Evolutionary conservation across 2,888 invertebrate genomes (phyloP), one percentile per base, ranked within the genome.

Genomic region (Seira musarum): DNA sequence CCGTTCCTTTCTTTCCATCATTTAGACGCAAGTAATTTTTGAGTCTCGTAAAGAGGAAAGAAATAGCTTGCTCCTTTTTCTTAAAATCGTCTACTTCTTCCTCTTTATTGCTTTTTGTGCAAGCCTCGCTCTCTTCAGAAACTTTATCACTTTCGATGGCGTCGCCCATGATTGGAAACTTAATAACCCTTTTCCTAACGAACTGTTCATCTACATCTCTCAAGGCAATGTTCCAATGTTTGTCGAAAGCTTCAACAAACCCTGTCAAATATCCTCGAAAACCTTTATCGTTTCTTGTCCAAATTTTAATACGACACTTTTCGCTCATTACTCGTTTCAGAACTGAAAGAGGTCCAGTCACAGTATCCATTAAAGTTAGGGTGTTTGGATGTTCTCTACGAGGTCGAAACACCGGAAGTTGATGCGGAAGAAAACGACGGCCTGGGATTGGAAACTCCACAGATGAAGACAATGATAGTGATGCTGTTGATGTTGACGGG

Each of bases 161-260:
- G 40, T 72, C 74, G 8, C 60, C 71, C 35, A 75, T n/a, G 46
- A 68, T 64, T 17, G 83, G 81, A 71, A 60, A 80, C 53, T 83
- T 81, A 24, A 71, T 35, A 57, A 63, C 60, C 63, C 87, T 92
- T 92, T 83, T 93, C 90, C 70, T 91, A 92, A 80, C 83, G 93
- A 95, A 97, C 1, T 92, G 90, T 90, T 97, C 97, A 30, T 93
- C 91, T 1, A 96, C 96, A 88, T 97, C 95, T 76, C 92, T 91
- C 71, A 98, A 89, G 3, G 95, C 93, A 87, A 98, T 89, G 90
- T 98, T 98, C 94, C 96, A 97, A 88, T 97, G 96, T 88, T 95
- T 96, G 89, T 98, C 98, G 89, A 96, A 98, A 1, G 95, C 95
- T 19, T 93, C 91, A 25, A 98, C 89, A 85, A 92, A 93, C 0